Percentiles rank a stretch among this genome's conserved stretches.
These are phyloP conservation scores for Thaumetopoea pityocampa DNA, from an alignment of 1,140 invertebrate genomes.

Conservation along the genomic window DNA sequence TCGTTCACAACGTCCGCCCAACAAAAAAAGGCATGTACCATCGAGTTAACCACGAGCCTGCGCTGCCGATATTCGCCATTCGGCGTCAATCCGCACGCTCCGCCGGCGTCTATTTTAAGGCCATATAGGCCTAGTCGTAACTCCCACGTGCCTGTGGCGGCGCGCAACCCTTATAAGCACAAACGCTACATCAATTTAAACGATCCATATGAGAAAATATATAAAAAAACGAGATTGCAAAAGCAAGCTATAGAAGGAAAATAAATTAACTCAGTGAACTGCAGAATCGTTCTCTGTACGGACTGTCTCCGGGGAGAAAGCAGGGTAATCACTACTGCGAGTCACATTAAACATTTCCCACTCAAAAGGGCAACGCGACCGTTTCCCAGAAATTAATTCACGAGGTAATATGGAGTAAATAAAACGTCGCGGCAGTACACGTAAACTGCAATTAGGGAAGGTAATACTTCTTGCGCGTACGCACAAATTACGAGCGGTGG, in stretches of 20 bases:
- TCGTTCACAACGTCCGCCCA: slow-evolving; percentile 54
- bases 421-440: slow-evolving; percentile 28
- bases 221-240: background rate
- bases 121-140: slow-evolving; percentile 38
- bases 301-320: slow-evolving; percentile 11
- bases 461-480: slow-evolving; percentile 62
- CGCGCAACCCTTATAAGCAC: slow-evolving; percentile 32
- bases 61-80: slow-evolving; percentile 42
- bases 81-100: slow-evolving; percentile 36
- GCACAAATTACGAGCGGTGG: slow-evolving; percentile 53
- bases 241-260: background rate
- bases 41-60: slow-evolving; percentile 44
- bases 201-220: slow-evolving; percentile 11
- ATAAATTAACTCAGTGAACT: background rate
- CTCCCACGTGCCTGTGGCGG: slow-evolving; percentile 18
- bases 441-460: slow-evolving; percentile 49
- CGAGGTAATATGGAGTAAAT: slow-evolving; percentile 35
- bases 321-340: slow-evolving; percentile 21
- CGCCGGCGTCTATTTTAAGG: slow-evolving; percentile 37
- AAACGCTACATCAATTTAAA: slow-evolving; percentile 36
- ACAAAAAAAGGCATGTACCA: slow-evolving; percentile 60
- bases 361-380: slow-evolving; percentile 25
- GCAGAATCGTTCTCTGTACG: slow-evolving; percentile 1
- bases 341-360: slow-evolving; percentile 22
- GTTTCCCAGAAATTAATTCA: slow-evolving; percentile 35